Base-by-base conservation (phyloP, 2,888 invertebrate genomes). In the Trachelus troglodyta region DNA sequence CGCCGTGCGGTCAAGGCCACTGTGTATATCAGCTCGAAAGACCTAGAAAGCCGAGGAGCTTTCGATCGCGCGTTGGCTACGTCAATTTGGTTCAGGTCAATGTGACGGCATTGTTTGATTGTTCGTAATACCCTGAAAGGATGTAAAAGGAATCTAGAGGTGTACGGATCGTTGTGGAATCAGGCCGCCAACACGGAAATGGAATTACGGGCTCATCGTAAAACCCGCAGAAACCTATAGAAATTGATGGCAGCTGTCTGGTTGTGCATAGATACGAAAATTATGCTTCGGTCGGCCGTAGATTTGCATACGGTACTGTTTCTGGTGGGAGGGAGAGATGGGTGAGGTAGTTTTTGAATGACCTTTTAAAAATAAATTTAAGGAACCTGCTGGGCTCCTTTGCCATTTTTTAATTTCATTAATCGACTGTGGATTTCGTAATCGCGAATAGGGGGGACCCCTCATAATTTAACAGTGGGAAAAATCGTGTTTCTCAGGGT, bases 1-100 rank as follows among this genome's bases (percentile, higher is more conserved):
- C 71, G 82, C 83, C 85, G 86, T 87, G 84, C 87, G 86, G 86
- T 87, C 86, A 87, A 87, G 86, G 86, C 86, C 86, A 87, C 74
- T 76, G 83, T 31, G 80, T 80, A 83, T 82, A 79, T 79, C 73
- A 23, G 23, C 56, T 56, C 56, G 56, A 56, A 56, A 34, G 71
- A 71, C 71, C 71, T 23, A 71, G 71, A 71, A 71, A 71, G 71
- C 71, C 12, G 31, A 12, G 71, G 71, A 71, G 71, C 71, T 71
- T 71, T 71, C 71, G 71, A 71, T 33, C 71, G 71, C 31, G 56
- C 56, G 56, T 56, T 23, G 56, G 9, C 23, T 56, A 56, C 23
- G 56, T 56, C 9, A 56, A 56, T 23, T 56, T 56, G 56, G 23
- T 15, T 23, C 56, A 56, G 56, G 56, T 56, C 56, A 56, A 23